Evolutionary conservation across 2,888 invertebrate genomes (phyloP), one percentile per base, ranked within the genome.

Genomic region (Lasioglossum pauxillum): DNA sequence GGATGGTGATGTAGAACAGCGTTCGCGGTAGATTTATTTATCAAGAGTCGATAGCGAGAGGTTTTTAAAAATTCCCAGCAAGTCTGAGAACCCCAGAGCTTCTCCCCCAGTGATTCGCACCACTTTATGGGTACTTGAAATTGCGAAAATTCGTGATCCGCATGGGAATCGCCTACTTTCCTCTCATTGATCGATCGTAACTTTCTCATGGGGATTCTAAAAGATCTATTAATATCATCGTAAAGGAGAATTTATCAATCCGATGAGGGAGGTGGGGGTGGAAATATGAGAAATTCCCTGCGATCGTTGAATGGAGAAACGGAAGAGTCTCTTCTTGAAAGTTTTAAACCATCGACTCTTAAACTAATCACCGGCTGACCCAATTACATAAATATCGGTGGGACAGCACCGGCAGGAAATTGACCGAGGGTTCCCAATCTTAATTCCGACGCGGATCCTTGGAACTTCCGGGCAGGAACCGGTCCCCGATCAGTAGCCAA

Each of bases 401-500:
- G 46, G 71, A 41, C 19, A 23, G 12, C n/a, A 23, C 41, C 23
- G 46, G 35, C 16, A 10, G 27, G 27, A 38, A 78, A 72, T 57
- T 14, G 78, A 77, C 31, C 73, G 53, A 85, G 78, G 73, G 75
- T 31, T 38, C 31, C 57, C 41, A 31, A 79, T 81, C 75, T 72
- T 53, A 67, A 81, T 81, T 85, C 75, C 31, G 77, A 53, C 75
- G 83, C 73, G 72, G 67, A 49, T n/a, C 82, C 60, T 46, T 27
- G 44, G 8, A 60, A 74, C 35, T 75, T 77, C 64, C 41, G 35
- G 19, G 16, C 16, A 8, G n/a, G 27, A 80, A 74, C 72, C 71
- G 38, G 83, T 75, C 57, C 72, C 64, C 74, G 79, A 31, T 44
- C 64, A 77, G 82, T 78, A 80, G 80, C 83, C 86, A 86, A 86